These are phyloP conservation scores for Acholoe squamosa DNA, from an alignment of 2,888 invertebrate genomes.

Conservation along the genomic window DNA sequence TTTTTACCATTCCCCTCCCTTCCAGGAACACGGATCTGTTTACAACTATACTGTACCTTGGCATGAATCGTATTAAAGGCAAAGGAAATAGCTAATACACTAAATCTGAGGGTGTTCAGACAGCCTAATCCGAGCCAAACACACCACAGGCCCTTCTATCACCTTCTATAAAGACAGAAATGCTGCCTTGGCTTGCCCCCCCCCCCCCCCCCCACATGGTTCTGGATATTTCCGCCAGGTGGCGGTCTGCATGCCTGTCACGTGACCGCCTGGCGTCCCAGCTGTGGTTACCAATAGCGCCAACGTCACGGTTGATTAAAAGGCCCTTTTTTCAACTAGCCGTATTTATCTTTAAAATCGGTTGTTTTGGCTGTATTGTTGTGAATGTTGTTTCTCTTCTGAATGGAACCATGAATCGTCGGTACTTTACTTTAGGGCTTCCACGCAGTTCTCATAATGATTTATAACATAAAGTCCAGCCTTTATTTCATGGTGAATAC, in stretches of 20 bases:
- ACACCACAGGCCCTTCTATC: not conserved
- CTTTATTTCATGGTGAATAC: too few species aligned
- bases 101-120: not conserved
- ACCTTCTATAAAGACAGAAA: not conserved
- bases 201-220: not conserved
- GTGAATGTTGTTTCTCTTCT: too few species aligned
- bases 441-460: too few species aligned
- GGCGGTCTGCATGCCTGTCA: not conserved
- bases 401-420: too few species aligned
- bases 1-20: not conserved
- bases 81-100: constrained; percentile 1
- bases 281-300: not conserved
- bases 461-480: too few species aligned
- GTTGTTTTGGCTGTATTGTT: too few species aligned
- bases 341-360: not conserved
- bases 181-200: too few species aligned
- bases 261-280: constrained; percentile 3
- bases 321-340: not conserved
- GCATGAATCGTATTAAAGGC: not conserved
- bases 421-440: too few species aligned
- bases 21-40: not conserved
- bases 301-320: not conserved
- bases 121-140: not conserved
- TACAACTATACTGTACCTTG: not conserved
- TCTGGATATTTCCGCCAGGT: not conserved